Percentiles rank a stretch among this genome's conserved stretches.
phyloP scores from a whole-genome alignment of 2,113 vertebrate species.

The Tychaedon coryphoeus region DNA sequence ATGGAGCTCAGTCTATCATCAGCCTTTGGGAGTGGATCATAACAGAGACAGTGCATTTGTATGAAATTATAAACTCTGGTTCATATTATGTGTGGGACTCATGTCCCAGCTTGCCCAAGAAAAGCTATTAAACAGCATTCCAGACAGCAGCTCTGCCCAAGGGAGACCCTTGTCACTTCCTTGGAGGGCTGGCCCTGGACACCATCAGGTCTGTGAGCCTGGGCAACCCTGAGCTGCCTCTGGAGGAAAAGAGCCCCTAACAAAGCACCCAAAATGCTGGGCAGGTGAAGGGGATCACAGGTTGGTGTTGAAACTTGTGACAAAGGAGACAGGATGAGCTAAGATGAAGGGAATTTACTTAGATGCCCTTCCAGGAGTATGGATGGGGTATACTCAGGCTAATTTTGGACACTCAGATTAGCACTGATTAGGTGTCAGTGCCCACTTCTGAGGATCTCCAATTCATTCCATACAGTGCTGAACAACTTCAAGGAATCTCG shows the following conservation, averaged over 20 bases:
- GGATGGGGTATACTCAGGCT: background rate
- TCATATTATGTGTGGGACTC: background rate
- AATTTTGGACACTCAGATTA: background rate
- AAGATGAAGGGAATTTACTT: background rate
- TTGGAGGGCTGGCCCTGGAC: background rate
- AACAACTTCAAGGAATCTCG: background rate
- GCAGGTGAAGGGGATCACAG: background rate
- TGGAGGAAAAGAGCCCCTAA: rapidly evolving
- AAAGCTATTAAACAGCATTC: conserved; percentile 52
- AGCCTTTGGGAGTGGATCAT: background rate
- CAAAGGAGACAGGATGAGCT: background rate
- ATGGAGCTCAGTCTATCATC: background rate
- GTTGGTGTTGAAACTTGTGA: background rate
- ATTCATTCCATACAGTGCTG: rapidly evolving
- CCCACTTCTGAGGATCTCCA: background rate
- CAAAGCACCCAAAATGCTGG: background rate
- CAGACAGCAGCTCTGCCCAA: conserved; percentile 38
- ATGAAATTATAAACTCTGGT: background rate
- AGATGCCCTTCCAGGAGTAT: background rate
- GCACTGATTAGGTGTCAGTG: background rate
- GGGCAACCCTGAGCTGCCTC: background rate
- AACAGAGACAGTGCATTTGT: background rate
- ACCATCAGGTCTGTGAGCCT: background rate
- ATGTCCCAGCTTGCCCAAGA: conserved; percentile 49
- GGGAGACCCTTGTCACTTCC: background rate